A percentile compares a stretch with the other conserved stretches of the same genome.
Evolutionary conservation across 2,888 invertebrate species (phyloP).

Genomic region (Neoitamus cyanurus): DNA sequence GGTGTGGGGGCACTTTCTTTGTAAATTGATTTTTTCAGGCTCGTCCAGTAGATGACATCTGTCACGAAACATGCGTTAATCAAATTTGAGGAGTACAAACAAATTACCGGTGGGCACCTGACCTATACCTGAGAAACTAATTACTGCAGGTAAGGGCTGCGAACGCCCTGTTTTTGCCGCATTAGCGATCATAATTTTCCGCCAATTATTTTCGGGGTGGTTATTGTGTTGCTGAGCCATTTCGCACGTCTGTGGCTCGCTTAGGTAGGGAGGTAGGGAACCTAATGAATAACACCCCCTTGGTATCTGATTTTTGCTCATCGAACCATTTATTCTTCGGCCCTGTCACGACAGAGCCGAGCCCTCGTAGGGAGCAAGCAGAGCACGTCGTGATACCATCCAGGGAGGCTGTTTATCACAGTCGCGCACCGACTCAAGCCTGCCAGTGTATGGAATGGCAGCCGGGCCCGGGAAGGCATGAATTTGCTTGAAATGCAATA

Average conservation of each 20-base stretch:
- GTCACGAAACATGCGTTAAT: background rate
- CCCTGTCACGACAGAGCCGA: background rate
- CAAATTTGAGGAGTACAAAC: background rate
- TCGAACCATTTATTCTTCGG: conserved; percentile 6
- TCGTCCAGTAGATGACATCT: conserved; percentile 1
- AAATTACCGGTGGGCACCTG: background rate
- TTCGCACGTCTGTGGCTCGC: background rate
- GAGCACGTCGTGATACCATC: background rate
- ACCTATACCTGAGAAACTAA: conserved; percentile 5
- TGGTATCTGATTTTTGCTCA: conserved; percentile 6
- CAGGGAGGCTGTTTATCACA: conserved; percentile 17
- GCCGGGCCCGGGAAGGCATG: conserved; percentile 4
- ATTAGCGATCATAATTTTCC: conserved; percentile 4
- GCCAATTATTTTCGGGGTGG: background rate
- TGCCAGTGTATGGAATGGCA: background rate
- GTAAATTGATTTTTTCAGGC: conserved; percentile 19
- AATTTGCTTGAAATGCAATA: conserved; percentile 41
- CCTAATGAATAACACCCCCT: background rate
- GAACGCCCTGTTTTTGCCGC: background rate
- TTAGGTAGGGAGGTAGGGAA: background rate
- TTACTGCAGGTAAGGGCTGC: conserved; percentile 15
- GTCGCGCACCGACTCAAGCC: background rate
- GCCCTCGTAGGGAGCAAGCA: background rate
- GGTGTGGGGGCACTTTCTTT: background rate
- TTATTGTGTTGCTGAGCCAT: background rate